A percentile compares a stretch with the other conserved stretches of the same genome.
These are phyloP conservation scores for Chloebia gouldiae DNA, from an alignment of 2,113 vertebrate species.

Conservation along the genomic window DNA sequence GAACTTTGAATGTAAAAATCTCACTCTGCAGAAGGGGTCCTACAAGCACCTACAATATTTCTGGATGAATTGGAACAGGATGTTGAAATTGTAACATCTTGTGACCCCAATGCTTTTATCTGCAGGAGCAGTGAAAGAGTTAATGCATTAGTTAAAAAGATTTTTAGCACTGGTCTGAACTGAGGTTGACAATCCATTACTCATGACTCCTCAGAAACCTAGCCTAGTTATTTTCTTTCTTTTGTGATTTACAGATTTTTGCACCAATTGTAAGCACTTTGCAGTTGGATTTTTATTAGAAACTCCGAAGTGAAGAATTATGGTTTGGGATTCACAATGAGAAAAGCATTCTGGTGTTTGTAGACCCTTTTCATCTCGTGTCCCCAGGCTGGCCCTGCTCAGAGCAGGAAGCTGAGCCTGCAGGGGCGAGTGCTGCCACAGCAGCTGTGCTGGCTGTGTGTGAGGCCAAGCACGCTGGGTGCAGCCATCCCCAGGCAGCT, in stretches of 20 bases:
- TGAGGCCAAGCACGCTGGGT: accelerated
- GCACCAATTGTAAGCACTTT: constrained; percentile 35
- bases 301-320: constrained; percentile 10
- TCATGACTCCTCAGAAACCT: constrained; percentile 36
- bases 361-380: not conserved
- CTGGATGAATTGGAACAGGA: not conserved
- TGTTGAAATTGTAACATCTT: not conserved
- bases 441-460: not conserved
- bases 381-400: not conserved
- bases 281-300: constrained; percentile 33
- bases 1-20: not conserved
- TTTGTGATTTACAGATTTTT: constrained; percentile 47
- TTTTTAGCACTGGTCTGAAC: constrained; percentile 24
- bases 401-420: not conserved
- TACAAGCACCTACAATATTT: not conserved
- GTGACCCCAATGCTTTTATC: constrained; percentile 41
- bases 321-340: not conserved
- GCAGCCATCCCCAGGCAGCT: accelerated
- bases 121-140: constrained; percentile 26
- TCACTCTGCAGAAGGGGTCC: not conserved
- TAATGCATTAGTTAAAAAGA: constrained; percentile 53
- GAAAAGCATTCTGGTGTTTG: not conserved
- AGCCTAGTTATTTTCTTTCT: constrained; percentile 12
- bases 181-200: constrained; percentile 46
- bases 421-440: not conserved